phyloP scores from a whole-genome alignment of 1,140 invertebrate species.

The Sinella curviseta region DNA sequence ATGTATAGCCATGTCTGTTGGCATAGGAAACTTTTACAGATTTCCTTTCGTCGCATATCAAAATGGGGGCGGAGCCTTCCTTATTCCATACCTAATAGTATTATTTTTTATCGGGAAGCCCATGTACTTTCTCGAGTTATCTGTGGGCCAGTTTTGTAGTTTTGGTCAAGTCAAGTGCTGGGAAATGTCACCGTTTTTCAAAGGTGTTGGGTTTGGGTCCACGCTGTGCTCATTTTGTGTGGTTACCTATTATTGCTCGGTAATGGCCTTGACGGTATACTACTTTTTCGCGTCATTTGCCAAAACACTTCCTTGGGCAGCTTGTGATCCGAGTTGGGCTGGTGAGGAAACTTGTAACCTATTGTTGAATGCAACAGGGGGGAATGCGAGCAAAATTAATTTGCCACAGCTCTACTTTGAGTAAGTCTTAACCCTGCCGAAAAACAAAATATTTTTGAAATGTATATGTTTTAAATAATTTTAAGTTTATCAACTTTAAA shows the following conservation, averaged over 20 bases:
- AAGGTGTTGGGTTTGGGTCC: constrained; percentile 53
- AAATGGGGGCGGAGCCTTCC: not conserved
- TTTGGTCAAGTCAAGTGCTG: constrained; percentile 63
- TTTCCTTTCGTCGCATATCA: constrained; percentile 43
- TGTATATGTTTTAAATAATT: not conserved
- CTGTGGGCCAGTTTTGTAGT: constrained; percentile 64
- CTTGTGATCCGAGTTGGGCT: constrained; percentile 51
- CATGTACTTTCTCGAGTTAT: constrained; percentile 65
- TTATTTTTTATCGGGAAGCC: constrained; percentile 60
- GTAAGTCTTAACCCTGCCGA: constrained; percentile 20
- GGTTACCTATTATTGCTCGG: not conserved
- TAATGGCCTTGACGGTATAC: constrained; percentile 44
- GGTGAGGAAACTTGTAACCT: constrained; percentile 11
- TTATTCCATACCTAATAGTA: constrained; percentile 39
- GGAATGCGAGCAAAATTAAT: not conserved
- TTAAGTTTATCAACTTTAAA: too few relatives aligned
- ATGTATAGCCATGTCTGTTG: constrained; percentile 30
- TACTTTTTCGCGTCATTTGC: constrained; percentile 56
- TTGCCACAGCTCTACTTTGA: constrained; percentile 8
- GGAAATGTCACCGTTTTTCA: constrained; percentile 64
- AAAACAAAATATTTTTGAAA: not conserved
- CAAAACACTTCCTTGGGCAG: constrained; percentile 53
- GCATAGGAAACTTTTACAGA: constrained; percentile 32
- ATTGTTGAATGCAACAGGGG: not conserved
- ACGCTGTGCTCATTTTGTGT: constrained; percentile 4